Percentiles rank a stretch among this genome's conserved stretches.
These are phyloP conservation scores for Cheilosia scutellata DNA, from an alignment of 2,888 invertebrate genomes.

Conservation along the genomic window DNA sequence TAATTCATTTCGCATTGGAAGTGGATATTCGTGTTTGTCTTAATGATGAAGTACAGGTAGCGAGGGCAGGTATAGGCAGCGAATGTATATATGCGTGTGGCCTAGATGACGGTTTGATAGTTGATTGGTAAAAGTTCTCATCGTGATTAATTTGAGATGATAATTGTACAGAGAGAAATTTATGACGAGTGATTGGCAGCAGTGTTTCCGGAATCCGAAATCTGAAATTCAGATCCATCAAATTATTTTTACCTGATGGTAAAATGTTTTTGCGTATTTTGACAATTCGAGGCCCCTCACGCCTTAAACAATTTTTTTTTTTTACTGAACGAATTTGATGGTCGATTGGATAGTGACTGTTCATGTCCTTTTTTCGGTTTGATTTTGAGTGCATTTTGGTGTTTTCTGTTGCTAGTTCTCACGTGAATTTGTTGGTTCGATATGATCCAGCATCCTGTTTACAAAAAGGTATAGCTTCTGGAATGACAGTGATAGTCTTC, in stretches of 20 bases:
- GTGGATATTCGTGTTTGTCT: slow-evolving; percentile 66
- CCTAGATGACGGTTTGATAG: slow-evolving; percentile 29
- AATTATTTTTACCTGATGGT: background rate
- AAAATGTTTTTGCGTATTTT: background rate
- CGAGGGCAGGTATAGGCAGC: background rate
- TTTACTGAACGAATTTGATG: no score
- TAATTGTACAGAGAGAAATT: background rate
- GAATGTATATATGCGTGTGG: slow-evolving; percentile 33
- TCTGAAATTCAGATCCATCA: background rate
- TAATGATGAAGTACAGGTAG: slow-evolving; percentile 51
- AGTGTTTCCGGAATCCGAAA: background rate
- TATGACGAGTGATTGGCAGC: slow-evolving; percentile 17
- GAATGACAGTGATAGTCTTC: no score
- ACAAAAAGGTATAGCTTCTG: no score
- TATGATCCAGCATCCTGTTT: no score
- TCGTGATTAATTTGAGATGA: slow-evolving; percentile 28
- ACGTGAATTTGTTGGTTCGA: no score
- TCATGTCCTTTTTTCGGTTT: no score
- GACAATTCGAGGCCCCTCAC: background rate
- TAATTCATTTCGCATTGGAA: slow-evolving; percentile 71
- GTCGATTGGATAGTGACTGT: no score
- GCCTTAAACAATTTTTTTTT: no score
- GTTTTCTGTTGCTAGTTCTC: no score
- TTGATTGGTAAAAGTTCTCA: slow-evolving; percentile 61
- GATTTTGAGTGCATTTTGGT: no score